phyloP scores from a whole-genome alignment of 2,797 vertebrate species.

The Bucorvus abyssinicus region DNA sequence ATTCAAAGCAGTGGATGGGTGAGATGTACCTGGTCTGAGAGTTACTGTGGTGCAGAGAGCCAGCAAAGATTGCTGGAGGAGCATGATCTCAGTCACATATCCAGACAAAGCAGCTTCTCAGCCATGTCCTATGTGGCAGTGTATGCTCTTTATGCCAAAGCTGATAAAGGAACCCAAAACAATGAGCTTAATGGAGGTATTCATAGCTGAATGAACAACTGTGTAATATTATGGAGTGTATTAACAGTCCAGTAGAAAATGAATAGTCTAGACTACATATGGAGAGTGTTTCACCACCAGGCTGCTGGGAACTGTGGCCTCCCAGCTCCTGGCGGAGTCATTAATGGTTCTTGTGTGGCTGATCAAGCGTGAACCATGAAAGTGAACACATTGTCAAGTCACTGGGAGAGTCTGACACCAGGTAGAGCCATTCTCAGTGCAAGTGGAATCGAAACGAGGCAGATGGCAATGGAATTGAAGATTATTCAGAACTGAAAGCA shows the following conservation, averaged over 20 bases:
- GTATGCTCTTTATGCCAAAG: not conserved
- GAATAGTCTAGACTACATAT: not conserved
- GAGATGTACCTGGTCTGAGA: not conserved
- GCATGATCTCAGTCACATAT: rapidly evolving
- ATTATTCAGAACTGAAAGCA: not conserved
- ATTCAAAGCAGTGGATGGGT: not conserved
- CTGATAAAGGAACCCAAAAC: not conserved
- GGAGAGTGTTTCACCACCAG: not conserved
- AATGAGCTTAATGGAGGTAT: not conserved
- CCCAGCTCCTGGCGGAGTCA: not conserved
- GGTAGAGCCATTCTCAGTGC: not conserved
- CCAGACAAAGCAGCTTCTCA: not conserved
- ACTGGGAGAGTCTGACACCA: not conserved
- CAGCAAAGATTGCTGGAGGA: not conserved
- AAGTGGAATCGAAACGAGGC: rapidly evolving
- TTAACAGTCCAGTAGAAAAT: not conserved
- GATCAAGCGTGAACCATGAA: not conserved
- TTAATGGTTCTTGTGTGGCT: not conserved
- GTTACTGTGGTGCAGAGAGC: not conserved
- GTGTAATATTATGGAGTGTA: not conserved
- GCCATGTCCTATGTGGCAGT: not conserved
- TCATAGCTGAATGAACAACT: not conserved
- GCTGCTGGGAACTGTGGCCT: not conserved
- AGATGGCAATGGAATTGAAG: not conserved
- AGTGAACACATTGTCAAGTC: not conserved